Percentiles rank a stretch among this genome's conserved stretches.
phyloP scores from a whole-genome alignment of 2,797 vertebrate genomes.

The Macropodus opercularis region DNA sequence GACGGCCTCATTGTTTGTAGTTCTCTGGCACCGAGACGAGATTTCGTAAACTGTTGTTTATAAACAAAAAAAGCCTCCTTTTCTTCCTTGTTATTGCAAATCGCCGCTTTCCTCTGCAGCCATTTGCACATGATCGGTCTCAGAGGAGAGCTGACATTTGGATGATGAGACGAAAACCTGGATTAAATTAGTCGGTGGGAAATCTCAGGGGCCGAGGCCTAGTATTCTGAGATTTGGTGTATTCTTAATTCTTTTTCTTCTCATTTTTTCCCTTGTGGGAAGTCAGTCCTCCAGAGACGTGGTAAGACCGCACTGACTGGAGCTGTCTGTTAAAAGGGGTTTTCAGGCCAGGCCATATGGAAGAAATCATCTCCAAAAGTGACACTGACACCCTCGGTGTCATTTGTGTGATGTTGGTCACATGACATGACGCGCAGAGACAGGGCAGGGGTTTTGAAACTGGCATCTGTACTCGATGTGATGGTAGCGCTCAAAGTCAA shows the following conservation, averaged over 20 bases:
- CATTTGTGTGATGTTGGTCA: no score
- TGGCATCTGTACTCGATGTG: no score
- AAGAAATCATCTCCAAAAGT: no score
- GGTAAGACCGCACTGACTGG: neutral
- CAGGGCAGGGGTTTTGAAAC: no score
- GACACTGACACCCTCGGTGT: no score
- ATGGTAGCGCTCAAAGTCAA: no score
- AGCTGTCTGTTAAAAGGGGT: neutral
- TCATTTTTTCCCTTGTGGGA: neutral
- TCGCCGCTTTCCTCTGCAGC: constrained; percentile 4
- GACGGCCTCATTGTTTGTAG: constrained; percentile 17
- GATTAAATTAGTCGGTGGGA: neutral
- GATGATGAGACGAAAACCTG: constrained; percentile 14
- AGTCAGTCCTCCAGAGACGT: neutral
- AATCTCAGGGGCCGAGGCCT: neutral
- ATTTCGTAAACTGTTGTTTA: constrained; percentile 17
- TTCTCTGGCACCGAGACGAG: constrained; percentile 5
- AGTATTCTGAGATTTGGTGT: neutral
- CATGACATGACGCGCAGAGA: no score
- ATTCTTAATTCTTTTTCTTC: neutral
- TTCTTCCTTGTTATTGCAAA: constrained; percentile 10
- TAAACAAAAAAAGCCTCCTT: neutral
- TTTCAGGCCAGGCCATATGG: neutral
- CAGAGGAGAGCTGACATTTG: constrained; percentile 21
- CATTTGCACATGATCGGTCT: constrained; percentile 13